Percentiles rank a stretch among this genome's conserved stretches.
phyloP scores from a whole-genome alignment of 2,113 vertebrate genomes.

The Halichoeres trimaculatus region DNA sequence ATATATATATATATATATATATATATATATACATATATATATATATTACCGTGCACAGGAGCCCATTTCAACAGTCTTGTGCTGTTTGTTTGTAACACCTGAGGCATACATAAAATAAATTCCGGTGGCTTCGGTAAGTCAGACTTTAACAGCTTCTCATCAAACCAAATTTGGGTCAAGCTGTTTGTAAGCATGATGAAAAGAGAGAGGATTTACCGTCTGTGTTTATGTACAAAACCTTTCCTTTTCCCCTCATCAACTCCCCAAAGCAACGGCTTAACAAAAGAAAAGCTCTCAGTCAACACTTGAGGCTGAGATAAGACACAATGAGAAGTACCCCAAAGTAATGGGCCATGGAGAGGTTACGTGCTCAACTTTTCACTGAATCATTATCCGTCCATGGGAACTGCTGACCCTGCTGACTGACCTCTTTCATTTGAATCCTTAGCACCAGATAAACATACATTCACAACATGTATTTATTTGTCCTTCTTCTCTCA shows the following conservation, averaged over 20 bases:
- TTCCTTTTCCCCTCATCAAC: constrained; percentile 27
- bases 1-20: no score
- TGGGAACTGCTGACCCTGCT: not conserved
- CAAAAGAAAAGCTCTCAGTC: constrained; percentile 50
- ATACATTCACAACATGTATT: not conserved
- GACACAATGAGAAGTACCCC: constrained; percentile 21
- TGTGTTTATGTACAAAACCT: constrained; percentile 28
- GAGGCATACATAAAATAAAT: not conserved
- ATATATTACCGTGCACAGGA: no score
- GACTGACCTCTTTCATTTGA: not conserved
- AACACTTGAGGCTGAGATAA: constrained; percentile 53
- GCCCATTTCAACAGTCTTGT: no score
- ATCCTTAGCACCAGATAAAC: not conserved
- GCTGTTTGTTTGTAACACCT: not conserved
- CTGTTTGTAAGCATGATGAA: not conserved
- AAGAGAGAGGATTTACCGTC: constrained; percentile 23
- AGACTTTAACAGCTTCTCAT: not conserved
- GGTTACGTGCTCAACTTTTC: constrained; percentile 32
- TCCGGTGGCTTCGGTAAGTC: no score
- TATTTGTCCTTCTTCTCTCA: not conserved
- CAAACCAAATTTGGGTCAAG: not conserved
- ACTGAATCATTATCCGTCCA: not conserved
- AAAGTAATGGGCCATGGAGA: constrained; percentile 11
- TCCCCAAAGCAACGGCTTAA: constrained; percentile 25
- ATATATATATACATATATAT: no score